A percentile compares a stretch with the other conserved stretches of the same genome.
Evolutionary conservation across 2,888 invertebrate species (phyloP).

Genomic region (Sylvicola cinctus): DNA sequence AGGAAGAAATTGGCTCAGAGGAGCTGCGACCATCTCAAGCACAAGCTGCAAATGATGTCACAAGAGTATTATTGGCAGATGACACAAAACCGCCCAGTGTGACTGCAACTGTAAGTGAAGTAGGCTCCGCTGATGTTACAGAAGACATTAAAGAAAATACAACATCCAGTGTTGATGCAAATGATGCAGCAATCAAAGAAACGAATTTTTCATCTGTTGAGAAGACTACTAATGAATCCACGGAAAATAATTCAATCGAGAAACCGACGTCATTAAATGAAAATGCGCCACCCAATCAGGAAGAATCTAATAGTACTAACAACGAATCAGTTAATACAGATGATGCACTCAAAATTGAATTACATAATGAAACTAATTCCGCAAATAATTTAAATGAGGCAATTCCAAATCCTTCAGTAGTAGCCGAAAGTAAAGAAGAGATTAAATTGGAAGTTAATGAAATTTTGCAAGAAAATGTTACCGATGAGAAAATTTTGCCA

Average conservation of each 20-base stretch:
- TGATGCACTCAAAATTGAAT: too few relatives aligned
- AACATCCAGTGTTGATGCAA: too few relatives aligned
- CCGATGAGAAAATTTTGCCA: neutral
- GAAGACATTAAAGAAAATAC: too few relatives aligned
- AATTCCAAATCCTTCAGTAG: neutral
- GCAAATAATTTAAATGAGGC: too few relatives aligned
- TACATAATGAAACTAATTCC: too few relatives aligned
- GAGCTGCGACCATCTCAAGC: neutral
- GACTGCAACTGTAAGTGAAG: constrained; percentile 11
- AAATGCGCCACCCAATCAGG: neutral
- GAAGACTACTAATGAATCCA: too few relatives aligned
- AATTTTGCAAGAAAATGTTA: neutral
- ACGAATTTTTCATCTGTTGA: too few relatives aligned
- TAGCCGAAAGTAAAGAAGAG: neutral
- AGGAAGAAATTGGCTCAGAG: neutral
- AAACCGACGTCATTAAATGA: neutral
- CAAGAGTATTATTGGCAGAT: constrained; percentile 7
- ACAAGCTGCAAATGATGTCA: neutral
- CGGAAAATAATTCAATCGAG: neutral
- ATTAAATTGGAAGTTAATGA: neutral
- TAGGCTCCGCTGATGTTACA: too few relatives aligned
- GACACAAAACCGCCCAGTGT: constrained; percentile 5
- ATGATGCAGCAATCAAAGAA: too few relatives aligned
- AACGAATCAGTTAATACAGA: neutral
- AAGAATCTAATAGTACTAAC: neutral